Conservation (phyloP, 2,797 vertebrate species). For the Ctenochaetus hawaiiensis region DNA sequence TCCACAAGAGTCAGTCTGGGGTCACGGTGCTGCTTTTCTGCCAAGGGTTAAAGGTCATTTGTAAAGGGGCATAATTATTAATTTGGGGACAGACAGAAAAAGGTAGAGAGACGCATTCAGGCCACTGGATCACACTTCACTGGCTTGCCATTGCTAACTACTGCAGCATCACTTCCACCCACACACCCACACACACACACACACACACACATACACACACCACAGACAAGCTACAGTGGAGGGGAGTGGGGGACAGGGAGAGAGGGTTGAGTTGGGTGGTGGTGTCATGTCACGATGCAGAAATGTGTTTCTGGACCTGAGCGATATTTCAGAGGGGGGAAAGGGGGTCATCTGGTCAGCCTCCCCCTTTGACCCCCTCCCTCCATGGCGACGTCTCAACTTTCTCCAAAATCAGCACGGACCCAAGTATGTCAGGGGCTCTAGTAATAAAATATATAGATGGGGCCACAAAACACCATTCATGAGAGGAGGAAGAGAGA, state of each 20-base stretch:
- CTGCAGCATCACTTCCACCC: conserved; percentile 64
- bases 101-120: conserved; percentile 56
- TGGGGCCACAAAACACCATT: conserved; percentile 83
- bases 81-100: conserved; percentile 52
- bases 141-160: conserved; percentile 62
- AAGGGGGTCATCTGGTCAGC: conserved; percentile 83
- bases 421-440: conserved; percentile 84
- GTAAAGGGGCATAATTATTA: conserved; percentile 81
- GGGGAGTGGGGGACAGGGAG: conserved; percentile 36
- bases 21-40: conserved; percentile 86
- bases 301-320: conserved; percentile 87
- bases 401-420: conserved; percentile 83
- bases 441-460: conserved; percentile 88
- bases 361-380: conserved; percentile 80
- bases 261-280: conserved; percentile 67
- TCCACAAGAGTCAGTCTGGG: conserved; percentile 79
- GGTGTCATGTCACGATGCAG: conserved; percentile 89
- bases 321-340: conserved; percentile 84
- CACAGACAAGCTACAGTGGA: conserved; percentile 67
- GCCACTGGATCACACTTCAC: conserved; percentile 61
- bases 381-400: conserved; percentile 85
- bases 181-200: conserved; percentile 63
- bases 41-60: conserved; percentile 85
- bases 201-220: conserved; percentile 55
- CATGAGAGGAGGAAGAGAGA: conserved; percentile 72